Base-by-base conservation (phyloP, 2,888 invertebrate species). In the Keiferia lycopersicella region DNA sequence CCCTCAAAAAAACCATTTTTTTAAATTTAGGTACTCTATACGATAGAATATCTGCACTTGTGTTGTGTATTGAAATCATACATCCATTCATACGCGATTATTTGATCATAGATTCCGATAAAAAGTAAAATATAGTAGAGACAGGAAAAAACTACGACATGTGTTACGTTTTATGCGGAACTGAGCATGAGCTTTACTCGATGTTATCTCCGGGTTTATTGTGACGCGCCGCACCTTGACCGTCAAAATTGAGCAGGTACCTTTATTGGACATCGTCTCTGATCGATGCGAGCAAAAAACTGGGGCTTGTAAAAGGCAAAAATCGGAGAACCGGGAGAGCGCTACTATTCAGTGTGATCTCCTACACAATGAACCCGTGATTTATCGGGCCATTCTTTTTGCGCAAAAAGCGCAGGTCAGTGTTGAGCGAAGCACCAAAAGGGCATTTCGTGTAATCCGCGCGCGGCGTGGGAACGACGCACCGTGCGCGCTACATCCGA, bases 391-490 rank as follows among this genome's bases (percentile, higher is more conserved):
- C 73, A 83, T 87, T 86, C 84, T 90, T 90, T 89, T 89, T 87
- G 83, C 82, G 83, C 84, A 90, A 89, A 88, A 89, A 87, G 85
- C 78, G 77, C 88, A 84, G 89, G 90, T 90, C 88, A 89, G 87
- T 85, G 81, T 84, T 77, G 81, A 82, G 78, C 83, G 89, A 89
- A 88, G 88, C 87, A 86, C 87, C 88, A 86, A 89, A 91, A 91
- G 87, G 86, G 87, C 88, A 88, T 87, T 87, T 84, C 81, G 81
- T 86, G 87, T 89, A 89, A 90, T 89, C 88, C 87, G 81, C 77
- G 77, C 69, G 76, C 80, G 67, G 38, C 30, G 60, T 45, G 66
- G 84, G 76, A 90, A 91, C 91, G 91, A 90, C 91, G 91, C 90
- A 84, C 77, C 66, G 66, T 71, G 66, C 64, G 16, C 39, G 11